Conservation (phyloP, 2,797 vertebrate species). For the Cirrhinus mrigala region DNA sequence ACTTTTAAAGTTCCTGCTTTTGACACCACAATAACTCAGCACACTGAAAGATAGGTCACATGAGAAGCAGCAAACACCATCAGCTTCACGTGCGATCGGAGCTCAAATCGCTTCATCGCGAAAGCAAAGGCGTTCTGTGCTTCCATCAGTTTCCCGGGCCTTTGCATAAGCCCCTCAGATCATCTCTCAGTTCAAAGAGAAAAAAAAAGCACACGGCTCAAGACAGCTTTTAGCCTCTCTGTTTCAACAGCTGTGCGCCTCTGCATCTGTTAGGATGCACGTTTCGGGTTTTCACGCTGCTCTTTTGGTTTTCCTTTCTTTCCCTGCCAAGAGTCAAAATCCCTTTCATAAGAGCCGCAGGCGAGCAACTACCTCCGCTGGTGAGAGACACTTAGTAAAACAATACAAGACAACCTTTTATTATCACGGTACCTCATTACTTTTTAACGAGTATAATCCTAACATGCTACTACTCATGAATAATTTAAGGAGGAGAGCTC, state of each 20-base stretch:
- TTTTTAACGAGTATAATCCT: conserved; percentile 79
- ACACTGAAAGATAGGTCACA: conserved; percentile 1
- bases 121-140: conserved; percentile 72
- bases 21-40: background rate
- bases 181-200: conserved; percentile 78
- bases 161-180: conserved; percentile 76
- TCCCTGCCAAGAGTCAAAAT: conserved; percentile 56
- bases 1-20: background rate
- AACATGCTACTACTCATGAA: conserved; percentile 75
- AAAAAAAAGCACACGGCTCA: conserved; percentile 71
- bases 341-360: conserved; percentile 73
- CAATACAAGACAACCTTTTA: conserved; percentile 77
- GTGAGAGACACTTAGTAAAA: conserved; percentile 76
- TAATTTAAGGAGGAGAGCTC: conserved; percentile 77
- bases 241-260: conserved; percentile 31
- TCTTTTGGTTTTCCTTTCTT: conserved; percentile 35
- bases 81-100: background rate
- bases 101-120: conserved; percentile 12
- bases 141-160: conserved; percentile 79
- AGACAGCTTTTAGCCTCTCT: conserved; percentile 76
- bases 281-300: conserved; percentile 63
- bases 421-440: conserved; percentile 77
- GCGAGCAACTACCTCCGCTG: conserved; percentile 62
- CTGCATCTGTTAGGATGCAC: conserved; percentile 45
- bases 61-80: background rate